Percentiles rank a stretch among this genome's conserved stretches.
Evolutionary conservation across 2,797 vertebrate genomes (phyloP).

Genomic region (Percopsis omiscomaycus): DNA sequence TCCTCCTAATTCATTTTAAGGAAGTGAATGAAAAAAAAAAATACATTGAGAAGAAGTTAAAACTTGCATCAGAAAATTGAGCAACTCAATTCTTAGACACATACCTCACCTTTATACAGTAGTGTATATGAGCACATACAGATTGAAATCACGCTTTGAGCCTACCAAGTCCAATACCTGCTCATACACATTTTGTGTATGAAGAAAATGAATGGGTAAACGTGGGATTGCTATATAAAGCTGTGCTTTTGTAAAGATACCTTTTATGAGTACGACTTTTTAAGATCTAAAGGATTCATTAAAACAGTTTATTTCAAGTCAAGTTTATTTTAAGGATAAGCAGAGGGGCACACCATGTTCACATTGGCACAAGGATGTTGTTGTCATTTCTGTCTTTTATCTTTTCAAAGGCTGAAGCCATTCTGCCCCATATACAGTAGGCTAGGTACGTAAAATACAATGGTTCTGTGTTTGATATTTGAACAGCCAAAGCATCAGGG

Average conservation of each 20-base stretch:
- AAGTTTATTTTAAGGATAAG: conserved; percentile 20
- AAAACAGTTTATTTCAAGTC: conserved; percentile 11
- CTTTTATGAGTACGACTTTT: conserved; percentile 2
- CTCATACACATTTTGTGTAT: conserved; percentile 14
- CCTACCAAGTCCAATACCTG: conserved; percentile 45
- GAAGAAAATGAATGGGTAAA: neutral
- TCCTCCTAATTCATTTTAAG: conserved; percentile 22
- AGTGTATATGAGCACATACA: conserved; percentile 31
- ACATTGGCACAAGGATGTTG: conserved; percentile 19
- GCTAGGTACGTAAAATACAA: conserved; percentile 48
- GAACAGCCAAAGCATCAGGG: conserved; percentile 23
- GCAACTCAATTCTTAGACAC: conserved; percentile 25
- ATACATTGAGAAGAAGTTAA: conserved; percentile 5
- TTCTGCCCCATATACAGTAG: conserved; percentile 9
- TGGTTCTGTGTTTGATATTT: conserved; percentile 49
- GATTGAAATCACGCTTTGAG: conserved; percentile 47
- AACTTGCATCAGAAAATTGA: conserved; percentile 21
- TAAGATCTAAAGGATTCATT: neutral
- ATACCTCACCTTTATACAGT: conserved; percentile 33
- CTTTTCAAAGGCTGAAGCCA: conserved; percentile 28
- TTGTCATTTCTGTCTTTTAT: conserved; percentile 17
- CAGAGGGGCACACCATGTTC: conserved; percentile 14
- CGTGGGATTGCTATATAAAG: neutral
- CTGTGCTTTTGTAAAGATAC: neutral
- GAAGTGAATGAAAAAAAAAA: conserved; percentile 13